phyloP scores from a whole-genome alignment of 2,113 vertebrate genomes.

The Hemiprocne comata region DNA sequence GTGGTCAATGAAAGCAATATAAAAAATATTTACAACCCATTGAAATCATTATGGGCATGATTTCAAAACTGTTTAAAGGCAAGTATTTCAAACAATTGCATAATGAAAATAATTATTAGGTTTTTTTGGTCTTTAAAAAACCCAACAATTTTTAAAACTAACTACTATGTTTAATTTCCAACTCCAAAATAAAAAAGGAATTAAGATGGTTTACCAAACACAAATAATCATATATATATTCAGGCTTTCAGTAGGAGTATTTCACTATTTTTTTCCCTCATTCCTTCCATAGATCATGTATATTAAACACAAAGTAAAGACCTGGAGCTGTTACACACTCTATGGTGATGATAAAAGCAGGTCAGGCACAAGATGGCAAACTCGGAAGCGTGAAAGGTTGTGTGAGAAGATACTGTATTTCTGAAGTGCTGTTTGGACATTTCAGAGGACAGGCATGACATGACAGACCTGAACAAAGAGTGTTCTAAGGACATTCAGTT shows the following conservation, averaged over 20 bases:
- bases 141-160: neutral
- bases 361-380: neutral
- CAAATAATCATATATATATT: neutral
- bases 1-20: constrained; percentile 26
- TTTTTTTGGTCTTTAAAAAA: neutral
- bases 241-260: neutral
- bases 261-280: neutral
- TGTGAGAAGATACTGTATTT: neutral
- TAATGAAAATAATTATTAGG: neutral
- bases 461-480: neutral
- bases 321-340: neutral
- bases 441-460: neutral
- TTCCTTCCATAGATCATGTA: neutral
- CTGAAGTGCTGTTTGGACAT: neutral
- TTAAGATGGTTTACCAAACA: neutral
- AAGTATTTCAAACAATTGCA: neutral
- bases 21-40: neutral
- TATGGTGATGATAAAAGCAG: neutral
- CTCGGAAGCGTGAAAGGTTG: neutral
- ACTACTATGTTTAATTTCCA: neutral
- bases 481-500: neutral
- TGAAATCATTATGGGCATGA: neutral
- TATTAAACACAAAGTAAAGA: neutral
- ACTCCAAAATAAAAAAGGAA: neutral
- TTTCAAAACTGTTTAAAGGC: constrained; percentile 16